Base-by-base conservation (phyloP, 2,113 vertebrate species). In the Morone saxatilis region DNA sequence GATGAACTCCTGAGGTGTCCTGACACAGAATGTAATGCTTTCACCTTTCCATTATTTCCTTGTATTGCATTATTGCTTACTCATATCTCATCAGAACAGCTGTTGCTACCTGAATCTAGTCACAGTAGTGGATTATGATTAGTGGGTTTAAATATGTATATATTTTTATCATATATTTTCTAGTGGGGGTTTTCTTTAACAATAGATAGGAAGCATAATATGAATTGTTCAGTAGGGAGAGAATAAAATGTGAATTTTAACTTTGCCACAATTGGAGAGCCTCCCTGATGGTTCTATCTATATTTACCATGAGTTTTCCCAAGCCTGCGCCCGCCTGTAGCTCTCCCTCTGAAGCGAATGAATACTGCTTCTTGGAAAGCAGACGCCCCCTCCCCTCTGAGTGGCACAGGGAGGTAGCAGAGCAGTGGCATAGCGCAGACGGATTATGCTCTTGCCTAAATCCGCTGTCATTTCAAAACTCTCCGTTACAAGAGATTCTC, bases 391-490 rank as follows among this genome's bases (percentile, higher is more conserved):
- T 31, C 31, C 31, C 11, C 62, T 10, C 66, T 16, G 31, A 63
- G 77, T 67, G 75, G 48, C 73, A 57, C 20, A 1, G 72, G 85
- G 85, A 85, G 76, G 79, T 69, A 81, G 74, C 78, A 53, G 72
- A 85, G 81, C 78, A 38, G 76, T 80, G 83, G 83, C 81, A 87
- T 25, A 84, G 83, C 68, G 38, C 84, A 87, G 82, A 86, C 69
- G 89, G 92, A 92, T 94, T 92, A 94, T 80, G 82, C 90, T 84
- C 89, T 78, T 53, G 16, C 41, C 45, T 82, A 93, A 93, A 92
- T 92, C 92, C 71, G 88, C 93, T 91, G 92, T 92, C 93, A 90
- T 90, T 93, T 90, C 79, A 88, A 90, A 92, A 90, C 81, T 78
- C 90, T 80, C 88, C 2, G 74, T 92, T 92, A 90, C 92, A 90